phyloP scores from a whole-genome alignment of 2,113 vertebrate genomes.

The Sapayoa aenigma region DNA sequence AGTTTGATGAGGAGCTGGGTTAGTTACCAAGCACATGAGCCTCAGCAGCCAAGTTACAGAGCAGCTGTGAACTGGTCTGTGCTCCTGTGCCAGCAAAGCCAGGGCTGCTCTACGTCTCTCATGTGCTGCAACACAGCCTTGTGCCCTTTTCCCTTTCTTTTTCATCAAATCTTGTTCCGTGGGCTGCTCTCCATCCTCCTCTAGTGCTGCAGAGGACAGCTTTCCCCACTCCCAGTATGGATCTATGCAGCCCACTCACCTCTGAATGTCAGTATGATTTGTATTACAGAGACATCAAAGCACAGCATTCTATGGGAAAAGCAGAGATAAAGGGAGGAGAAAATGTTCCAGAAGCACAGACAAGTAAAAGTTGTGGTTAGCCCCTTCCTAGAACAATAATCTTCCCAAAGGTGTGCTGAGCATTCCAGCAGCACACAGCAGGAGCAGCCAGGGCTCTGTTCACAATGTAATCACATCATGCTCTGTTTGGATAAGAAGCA shows the following conservation, averaged over 20 bases:
- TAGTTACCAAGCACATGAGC: neutral
- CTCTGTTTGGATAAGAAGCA: neutral
- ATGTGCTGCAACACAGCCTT: accelerated
- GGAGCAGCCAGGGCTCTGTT: neutral
- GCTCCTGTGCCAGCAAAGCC: neutral
- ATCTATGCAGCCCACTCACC: neutral
- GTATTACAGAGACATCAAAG: neutral
- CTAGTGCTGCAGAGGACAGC: neutral
- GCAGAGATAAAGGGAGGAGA: neutral
- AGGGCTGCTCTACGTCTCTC: neutral
- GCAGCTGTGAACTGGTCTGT: neutral
- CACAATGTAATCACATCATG: neutral
- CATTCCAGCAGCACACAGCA: neutral
- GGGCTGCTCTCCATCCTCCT: neutral
- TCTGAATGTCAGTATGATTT: neutral
- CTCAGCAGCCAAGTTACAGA: neutral
- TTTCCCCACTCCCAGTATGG: neutral
- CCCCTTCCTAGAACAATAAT: neutral
- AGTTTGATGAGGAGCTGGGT: neutral
- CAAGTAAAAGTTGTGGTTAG: neutral
- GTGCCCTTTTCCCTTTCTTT: neutral
- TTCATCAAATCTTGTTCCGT: neutral
- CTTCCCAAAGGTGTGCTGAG: neutral
- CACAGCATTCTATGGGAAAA: neutral
- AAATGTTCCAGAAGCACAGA: neutral